phyloP scores from a whole-genome alignment of 2,797 vertebrate species.

The Poeciliopsis turneri region DNA sequence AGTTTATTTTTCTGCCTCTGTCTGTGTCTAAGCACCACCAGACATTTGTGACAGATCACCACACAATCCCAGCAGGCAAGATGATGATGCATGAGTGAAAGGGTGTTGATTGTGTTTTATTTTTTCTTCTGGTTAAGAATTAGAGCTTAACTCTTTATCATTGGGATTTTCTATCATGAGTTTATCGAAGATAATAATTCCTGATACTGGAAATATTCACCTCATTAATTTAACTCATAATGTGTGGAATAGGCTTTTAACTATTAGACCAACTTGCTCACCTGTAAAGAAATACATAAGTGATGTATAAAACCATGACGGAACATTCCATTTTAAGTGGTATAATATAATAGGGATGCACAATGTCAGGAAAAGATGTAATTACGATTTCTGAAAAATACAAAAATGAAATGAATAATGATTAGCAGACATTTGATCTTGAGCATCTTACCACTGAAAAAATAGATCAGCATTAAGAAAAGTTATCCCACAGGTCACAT shows the following conservation, averaged over 20 bases:
- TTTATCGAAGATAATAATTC: slow-evolving; percentile 10
- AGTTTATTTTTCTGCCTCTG: slow-evolving; percentile 25
- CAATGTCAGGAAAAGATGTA: not conserved
- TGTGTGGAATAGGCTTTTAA: not conserved
- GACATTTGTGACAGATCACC: slow-evolving; percentile 49
- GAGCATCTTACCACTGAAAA: not conserved
- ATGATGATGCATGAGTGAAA: slow-evolving; percentile 47
- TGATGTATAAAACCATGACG: not conserved
- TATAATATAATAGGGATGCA: not conserved
- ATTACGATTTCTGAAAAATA: not conserved
- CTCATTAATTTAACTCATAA: not conserved
- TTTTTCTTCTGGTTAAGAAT: slow-evolving; percentile 12
- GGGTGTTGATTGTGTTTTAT: slow-evolving; percentile 28
- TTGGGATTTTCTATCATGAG: not conserved
- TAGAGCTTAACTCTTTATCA: not conserved
- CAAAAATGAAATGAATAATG: not conserved
- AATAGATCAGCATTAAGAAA: not conserved
- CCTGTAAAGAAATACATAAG: not conserved
- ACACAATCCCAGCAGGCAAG: slow-evolving; percentile 37
- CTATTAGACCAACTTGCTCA: not conserved
- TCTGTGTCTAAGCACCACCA: slow-evolving; percentile 29
- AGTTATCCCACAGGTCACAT: not conserved
- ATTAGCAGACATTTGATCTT: not conserved
- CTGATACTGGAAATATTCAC: slow-evolving; percentile 28
- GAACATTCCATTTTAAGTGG: not conserved